Evolutionary conservation across 2,888 invertebrate species (phyloP).

Genomic region (Marronus borbonicus): DNA sequence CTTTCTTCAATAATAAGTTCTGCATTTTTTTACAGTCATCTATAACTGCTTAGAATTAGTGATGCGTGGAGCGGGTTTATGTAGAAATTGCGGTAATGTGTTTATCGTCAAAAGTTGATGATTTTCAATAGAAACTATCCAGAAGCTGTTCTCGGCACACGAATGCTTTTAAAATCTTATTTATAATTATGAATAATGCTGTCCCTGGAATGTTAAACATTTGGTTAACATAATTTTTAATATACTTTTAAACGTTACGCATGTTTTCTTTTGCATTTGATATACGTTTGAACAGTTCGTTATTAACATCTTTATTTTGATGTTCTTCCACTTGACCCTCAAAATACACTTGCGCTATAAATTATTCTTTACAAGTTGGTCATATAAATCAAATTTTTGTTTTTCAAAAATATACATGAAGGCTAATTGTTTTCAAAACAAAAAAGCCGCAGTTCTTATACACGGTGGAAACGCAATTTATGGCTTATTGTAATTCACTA

Average conservation of each 20-base stretch:
- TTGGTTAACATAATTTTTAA: constrained; percentile 38
- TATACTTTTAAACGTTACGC: not conserved
- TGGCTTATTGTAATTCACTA: too few species aligned
- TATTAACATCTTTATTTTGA: not conserved
- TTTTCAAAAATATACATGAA: too few species aligned
- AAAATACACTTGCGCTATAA: not conserved
- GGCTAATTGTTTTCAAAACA: too few species aligned
- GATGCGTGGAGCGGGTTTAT: constrained; percentile 9
- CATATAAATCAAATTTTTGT: too few species aligned
- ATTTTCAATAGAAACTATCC: constrained; percentile 37
- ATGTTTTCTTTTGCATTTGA: not conserved
- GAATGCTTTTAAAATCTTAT: constrained; percentile 41
- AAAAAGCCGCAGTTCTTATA: too few species aligned
- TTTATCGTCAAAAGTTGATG: constrained; percentile 38
- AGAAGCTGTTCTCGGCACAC: constrained; percentile 34
- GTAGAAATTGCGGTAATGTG: constrained; percentile 34
- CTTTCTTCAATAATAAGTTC: constrained; percentile 27
- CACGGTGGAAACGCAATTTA: too few species aligned
- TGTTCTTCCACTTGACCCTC: not conserved
- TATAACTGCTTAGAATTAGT: constrained; percentile 36
- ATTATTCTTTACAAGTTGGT: too few species aligned
- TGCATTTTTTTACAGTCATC: constrained; percentile 37
- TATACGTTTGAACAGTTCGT: not conserved
- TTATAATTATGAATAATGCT: constrained; percentile 46
- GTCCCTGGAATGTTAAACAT: constrained; percentile 34